Conservation (phyloP, 2,113 vertebrate genomes). For the Oplegnathus fasciatus region DNA sequence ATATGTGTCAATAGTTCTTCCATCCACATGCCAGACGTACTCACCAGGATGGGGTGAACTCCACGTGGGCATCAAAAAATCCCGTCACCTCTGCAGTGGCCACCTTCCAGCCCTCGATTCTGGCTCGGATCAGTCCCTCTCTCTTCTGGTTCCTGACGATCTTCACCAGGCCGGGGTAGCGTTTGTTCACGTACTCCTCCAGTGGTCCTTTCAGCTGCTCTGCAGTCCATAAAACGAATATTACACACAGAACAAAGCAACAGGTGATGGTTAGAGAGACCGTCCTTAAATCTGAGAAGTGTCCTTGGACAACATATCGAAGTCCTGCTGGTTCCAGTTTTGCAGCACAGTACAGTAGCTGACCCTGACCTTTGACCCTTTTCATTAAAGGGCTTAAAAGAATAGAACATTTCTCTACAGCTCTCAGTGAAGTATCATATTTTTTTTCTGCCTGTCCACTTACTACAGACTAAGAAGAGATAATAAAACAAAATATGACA, state of each 20-base stretch:
- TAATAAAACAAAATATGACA: too few species aligned
- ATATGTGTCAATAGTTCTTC: not conserved
- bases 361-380: not conserved
- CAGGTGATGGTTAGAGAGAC: not conserved
- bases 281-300: not conserved
- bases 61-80: conserved; percentile 97
- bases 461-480: not conserved
- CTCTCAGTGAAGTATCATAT: not conserved
- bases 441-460: not conserved
- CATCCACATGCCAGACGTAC: conserved; percentile 47
- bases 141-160: conserved; percentile 96
- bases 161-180: conserved; percentile 96
- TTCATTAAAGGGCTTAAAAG: not conserved
- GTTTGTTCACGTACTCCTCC: conserved; percentile 96
- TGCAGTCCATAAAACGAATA: conserved; percentile 59
- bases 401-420: not conserved
- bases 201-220: conserved; percentile 95
- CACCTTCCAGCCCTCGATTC: conserved; percentile 96
- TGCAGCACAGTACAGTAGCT: not conserved
- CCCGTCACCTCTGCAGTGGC: conserved; percentile 94
- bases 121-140: conserved; percentile 95
- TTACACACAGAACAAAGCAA: not conserved
- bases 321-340: not conserved
- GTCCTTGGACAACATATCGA: not conserved
- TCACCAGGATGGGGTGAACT: conserved; percentile 97